These are phyloP conservation scores for Listrodromus nycthemerus DNA, from an alignment of 2,888 invertebrate species.

Conservation along the genomic window DNA sequence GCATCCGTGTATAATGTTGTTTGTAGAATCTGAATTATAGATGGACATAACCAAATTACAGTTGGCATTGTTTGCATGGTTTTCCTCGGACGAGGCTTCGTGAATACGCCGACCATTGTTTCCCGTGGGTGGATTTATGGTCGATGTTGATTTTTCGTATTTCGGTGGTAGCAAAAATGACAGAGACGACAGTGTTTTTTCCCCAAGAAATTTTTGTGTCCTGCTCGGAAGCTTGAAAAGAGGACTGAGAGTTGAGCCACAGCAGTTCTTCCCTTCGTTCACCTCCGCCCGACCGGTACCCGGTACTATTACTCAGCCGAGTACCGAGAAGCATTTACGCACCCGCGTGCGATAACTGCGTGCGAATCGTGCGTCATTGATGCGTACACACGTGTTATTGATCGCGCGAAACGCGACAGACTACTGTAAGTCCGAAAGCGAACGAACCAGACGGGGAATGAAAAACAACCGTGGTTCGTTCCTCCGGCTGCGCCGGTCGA, in stretches of 20 bases:
- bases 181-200: background rate
- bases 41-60: conserved; percentile 1
- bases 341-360: background rate
- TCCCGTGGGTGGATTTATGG: background rate
- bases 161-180: background rate
- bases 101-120: background rate
- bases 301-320: background rate
- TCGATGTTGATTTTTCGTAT: background rate
- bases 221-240: too few species aligned
- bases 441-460: background rate
- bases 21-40: background rate
- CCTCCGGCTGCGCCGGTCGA: background rate
- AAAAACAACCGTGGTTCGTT: background rate
- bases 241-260: too few species aligned
- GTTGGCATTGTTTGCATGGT: background rate
- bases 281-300: background rate
- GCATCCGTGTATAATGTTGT: background rate
- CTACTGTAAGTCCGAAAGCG: background rate
- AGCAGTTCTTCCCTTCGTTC: background rate
- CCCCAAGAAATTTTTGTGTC: background rate
- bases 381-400: conserved; percentile 83
- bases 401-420: conserved; percentile 76
- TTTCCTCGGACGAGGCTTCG: background rate
- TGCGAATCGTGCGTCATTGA: conserved; percentile 63
- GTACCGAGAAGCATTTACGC: background rate